Conservation (phyloP, 2,113 vertebrate genomes). For the Gallinago undulata region DNA sequence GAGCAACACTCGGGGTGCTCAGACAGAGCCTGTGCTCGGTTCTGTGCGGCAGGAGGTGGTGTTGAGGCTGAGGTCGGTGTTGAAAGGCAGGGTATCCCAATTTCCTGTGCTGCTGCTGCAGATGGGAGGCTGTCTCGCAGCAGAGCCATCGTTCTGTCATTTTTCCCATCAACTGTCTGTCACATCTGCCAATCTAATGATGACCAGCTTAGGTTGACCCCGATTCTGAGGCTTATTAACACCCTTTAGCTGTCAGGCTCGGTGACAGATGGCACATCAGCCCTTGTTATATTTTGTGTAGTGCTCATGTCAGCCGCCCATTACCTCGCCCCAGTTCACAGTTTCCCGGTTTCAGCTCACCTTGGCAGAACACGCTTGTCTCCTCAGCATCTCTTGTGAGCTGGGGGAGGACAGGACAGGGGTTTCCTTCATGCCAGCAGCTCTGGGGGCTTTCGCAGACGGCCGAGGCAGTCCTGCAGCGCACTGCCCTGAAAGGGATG, state of each 20-base stretch:
- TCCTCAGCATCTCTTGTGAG: neutral
- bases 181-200: constrained; percentile 36
- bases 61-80: neutral
- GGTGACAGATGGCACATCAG: constrained; percentile 23
- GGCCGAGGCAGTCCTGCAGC: rapidly evolving
- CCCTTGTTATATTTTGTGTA: neutral
- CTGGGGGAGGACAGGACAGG: rapidly evolving
- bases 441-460: neutral
- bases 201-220: constrained; percentile 32
- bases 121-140: neutral
- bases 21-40: neutral
- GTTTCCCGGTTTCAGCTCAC: neutral
- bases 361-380: neutral
- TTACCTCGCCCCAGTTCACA: neutral
- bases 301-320: neutral
- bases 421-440: neutral
- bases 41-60: rapidly evolving
- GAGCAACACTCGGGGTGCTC: neutral
- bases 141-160: neutral
- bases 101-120: neutral
- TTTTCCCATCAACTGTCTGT: constrained; percentile 22
- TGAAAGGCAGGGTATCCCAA: neutral
- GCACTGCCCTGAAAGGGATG: neutral
- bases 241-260: constrained; percentile 25
- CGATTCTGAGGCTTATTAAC: constrained; percentile 44